Conservation (phyloP, 2,113 vertebrate species). For the Spheniscus mendiculus region DNA sequence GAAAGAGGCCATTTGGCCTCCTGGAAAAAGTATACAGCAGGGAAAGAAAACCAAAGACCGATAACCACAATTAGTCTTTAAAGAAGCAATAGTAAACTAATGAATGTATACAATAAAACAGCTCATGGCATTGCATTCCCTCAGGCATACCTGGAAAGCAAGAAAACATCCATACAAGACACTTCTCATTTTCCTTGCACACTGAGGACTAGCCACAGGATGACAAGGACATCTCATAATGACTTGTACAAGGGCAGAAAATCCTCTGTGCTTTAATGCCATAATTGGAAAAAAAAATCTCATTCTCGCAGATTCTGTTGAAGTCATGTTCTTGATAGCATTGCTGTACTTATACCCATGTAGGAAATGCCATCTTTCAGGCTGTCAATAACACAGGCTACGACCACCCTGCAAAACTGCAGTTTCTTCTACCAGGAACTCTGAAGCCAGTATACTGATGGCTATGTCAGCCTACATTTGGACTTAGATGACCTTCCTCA, state of each 20-base stretch:
- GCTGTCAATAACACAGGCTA: not conserved
- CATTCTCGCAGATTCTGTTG: not conserved
- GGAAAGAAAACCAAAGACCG: not conserved
- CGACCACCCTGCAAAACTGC: not conserved
- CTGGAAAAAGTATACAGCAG: not conserved
- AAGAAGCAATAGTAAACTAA: not conserved
- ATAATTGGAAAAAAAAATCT: not conserved
- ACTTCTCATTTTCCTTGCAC: not conserved
- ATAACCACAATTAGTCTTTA: not conserved
- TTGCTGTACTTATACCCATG: accelerated
- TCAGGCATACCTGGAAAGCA: not conserved
- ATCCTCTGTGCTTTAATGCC: not conserved
- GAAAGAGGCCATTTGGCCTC: not conserved
- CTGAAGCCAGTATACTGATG: not conserved
- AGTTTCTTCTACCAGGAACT: not conserved
- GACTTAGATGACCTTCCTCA: not conserved
- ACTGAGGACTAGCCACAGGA: not conserved
- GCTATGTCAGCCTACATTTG: not conserved
- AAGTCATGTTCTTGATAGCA: not conserved
- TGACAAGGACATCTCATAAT: not conserved
- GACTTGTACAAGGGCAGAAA: not conserved
- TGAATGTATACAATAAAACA: not conserved
- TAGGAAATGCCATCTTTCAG: not conserved
- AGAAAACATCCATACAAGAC: not conserved
- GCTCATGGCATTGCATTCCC: not conserved